Conservation (phyloP, 1,140 invertebrate species). For the Achroia grisella region DNA sequence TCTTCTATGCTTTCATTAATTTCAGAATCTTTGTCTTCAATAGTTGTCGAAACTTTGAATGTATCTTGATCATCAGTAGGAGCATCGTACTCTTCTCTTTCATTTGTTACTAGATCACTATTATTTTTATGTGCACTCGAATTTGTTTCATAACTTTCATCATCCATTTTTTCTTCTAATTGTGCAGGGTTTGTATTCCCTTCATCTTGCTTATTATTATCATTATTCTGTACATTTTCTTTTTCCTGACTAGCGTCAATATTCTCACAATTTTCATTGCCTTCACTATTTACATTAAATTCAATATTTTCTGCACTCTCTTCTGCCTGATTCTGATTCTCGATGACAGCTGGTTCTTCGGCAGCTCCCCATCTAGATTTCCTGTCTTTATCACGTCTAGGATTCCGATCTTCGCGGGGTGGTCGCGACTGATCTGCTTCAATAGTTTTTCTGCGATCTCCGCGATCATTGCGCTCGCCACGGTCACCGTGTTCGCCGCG, state of each 20-base stretch:
- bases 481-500: not conserved
- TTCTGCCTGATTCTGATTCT: conserved; percentile 3
- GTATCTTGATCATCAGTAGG: no score
- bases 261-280: not conserved
- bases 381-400: conserved; percentile 51
- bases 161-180: not conserved
- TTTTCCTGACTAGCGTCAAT: conserved; percentile 25
- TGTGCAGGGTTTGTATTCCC: not conserved
- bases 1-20: no score
- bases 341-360: conserved; percentile 28
- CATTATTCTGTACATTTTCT: conserved; percentile 18
- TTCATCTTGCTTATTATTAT: conserved; percentile 8
- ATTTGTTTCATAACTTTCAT: not conserved
- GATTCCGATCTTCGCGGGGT: conserved; percentile 26
- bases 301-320: not conserved
- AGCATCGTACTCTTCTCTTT: not conserved
- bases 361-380: conserved; percentile 63
- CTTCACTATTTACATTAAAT: not conserved
- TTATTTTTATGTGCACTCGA: not conserved
- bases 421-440: not conserved
- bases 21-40: no score
- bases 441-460: not conserved
- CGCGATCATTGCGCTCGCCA: not conserved
- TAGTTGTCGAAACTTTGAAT: no score
- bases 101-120: not conserved